phyloP scores from a whole-genome alignment of 1,140 invertebrate genomes.

The Coptotermes formosanus region DNA sequence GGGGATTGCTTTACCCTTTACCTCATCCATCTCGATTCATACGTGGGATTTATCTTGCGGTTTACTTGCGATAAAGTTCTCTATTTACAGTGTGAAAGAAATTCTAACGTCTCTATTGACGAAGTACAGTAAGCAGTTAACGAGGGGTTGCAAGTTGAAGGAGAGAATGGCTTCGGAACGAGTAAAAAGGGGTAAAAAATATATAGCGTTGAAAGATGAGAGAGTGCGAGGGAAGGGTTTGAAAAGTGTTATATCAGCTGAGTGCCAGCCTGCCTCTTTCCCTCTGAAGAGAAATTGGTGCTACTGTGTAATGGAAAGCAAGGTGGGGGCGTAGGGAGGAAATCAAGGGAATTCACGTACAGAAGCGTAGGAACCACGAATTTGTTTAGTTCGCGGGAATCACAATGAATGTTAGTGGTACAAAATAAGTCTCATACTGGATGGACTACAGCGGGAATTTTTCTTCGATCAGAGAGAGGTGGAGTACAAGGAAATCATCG shows the following conservation, averaged over 20 bases:
- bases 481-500: background rate
- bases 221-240: background rate
- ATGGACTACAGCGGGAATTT: background rate
- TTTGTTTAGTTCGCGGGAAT: slow-evolving; percentile 7
- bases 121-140: background rate
- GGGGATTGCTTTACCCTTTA: too few relatives aligned
- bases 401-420: background rate
- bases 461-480: background rate
- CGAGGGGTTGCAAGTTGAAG: background rate
- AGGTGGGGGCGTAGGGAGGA: background rate
- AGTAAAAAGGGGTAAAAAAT: background rate
- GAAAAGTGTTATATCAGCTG: slow-evolving; percentile 12
- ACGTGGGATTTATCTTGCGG: background rate
- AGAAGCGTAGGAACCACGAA: background rate
- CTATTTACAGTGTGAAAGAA: background rate
- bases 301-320: background rate
- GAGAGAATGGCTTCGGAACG: background rate
- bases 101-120: background rate
- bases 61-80: background rate
- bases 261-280: background rate
- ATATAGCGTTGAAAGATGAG: background rate
- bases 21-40: background rate
- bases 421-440: background rate
- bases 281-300: background rate
- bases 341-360: background rate